Conservation (phyloP, 2,888 invertebrate species). For the Drosophila koepferae region DNA sequence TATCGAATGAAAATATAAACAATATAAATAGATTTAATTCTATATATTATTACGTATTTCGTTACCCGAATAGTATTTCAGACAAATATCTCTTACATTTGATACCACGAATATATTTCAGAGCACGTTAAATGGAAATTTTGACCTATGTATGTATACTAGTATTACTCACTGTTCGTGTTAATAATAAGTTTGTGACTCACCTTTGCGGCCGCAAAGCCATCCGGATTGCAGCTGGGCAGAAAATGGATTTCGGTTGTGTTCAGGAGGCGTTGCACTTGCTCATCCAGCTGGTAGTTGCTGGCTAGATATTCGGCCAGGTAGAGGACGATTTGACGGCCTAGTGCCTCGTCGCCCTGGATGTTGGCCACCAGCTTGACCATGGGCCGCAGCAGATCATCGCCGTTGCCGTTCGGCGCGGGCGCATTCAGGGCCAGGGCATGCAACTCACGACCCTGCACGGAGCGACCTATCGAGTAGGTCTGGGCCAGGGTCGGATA, state of each 20-base stretch:
- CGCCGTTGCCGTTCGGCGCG: constrained; percentile 86
- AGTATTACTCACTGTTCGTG: background rate
- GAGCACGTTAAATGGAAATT: background rate
- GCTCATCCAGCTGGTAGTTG: constrained; percentile 89
- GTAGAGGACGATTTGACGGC: constrained; percentile 92
- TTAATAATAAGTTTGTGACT: constrained; percentile 40
- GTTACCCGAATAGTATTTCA: background rate
- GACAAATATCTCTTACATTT: background rate
- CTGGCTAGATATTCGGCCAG: constrained; percentile 92
- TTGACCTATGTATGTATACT: background rate
- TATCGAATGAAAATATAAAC: background rate
- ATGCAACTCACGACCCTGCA: constrained; percentile 91
- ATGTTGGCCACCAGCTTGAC: constrained; percentile 97
- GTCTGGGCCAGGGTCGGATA: constrained; percentile 90
- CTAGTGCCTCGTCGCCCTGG: constrained; percentile 97
- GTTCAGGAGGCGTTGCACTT: constrained; percentile 88
- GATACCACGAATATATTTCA: background rate
- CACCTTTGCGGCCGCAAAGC: constrained; percentile 93
- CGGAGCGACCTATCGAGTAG: constrained; percentile 93
- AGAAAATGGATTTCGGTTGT: constrained; percentile 96
- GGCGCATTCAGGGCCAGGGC: constrained; percentile 88
- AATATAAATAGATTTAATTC: background rate
- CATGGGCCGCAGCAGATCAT: constrained; percentile 90
- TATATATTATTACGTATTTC: background rate
- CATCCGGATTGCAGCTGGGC: constrained; percentile 99